phyloP scores from a whole-genome alignment of 2,797 vertebrate genomes.

The Sebastes oblongus region DNA sequence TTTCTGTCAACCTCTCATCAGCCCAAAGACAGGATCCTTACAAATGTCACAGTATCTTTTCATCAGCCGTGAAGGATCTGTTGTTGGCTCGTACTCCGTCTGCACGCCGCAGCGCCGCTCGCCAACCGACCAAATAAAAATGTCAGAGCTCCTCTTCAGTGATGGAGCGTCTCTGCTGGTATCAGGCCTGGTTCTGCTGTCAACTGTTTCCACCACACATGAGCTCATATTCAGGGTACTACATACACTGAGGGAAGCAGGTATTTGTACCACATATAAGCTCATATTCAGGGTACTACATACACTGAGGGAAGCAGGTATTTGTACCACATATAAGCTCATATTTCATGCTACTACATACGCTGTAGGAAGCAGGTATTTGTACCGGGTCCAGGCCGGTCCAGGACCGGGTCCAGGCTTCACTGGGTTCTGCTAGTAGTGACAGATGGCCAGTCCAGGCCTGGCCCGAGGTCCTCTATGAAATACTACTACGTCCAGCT shows the following conservation, averaged over 20 bases:
- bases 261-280: too few relatives aligned
- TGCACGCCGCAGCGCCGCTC: conserved; percentile 27
- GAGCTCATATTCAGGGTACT: too few relatives aligned
- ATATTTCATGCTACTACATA: too few relatives aligned
- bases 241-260: too few relatives aligned
- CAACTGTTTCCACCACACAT: neutral
- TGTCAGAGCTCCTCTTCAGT: conserved; percentile 50
- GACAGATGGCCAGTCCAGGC: conserved; percentile 55
- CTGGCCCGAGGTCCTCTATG: conserved; percentile 47
- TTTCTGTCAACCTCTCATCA: conserved; percentile 47
- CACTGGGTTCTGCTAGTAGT: conserved; percentile 32
- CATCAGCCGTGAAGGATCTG: conserved; percentile 48
- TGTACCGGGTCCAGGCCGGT: neutral
- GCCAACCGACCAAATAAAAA: conserved; percentile 59
- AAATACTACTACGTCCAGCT: conserved; percentile 60
- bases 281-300: too few relatives aligned
- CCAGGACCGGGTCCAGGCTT: conserved; percentile 31
- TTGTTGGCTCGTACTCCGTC: conserved; percentile 40
- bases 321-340: too few relatives aligned
- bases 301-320: too few relatives aligned
- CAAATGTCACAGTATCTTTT: conserved; percentile 68
- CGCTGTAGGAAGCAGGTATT: too few relatives aligned
- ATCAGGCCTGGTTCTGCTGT: conserved; percentile 3
- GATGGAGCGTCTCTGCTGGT: conserved; percentile 42
- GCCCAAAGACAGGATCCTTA: conserved; percentile 52